Conservation (phyloP, 2,113 vertebrate species). For the Vombatus ursinus region DNA sequence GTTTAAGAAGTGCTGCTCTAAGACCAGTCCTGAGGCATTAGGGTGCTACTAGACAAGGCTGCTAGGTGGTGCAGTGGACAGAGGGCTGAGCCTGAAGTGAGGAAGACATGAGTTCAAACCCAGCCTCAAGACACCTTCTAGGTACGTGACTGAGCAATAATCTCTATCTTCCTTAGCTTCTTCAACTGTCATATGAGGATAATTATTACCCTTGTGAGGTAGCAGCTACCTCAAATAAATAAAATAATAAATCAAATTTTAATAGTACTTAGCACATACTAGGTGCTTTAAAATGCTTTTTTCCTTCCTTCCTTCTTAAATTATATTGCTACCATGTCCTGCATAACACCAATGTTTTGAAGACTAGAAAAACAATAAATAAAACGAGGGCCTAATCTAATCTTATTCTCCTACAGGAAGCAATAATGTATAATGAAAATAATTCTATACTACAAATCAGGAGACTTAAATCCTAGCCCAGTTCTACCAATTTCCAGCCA, state of each 20-base stretch:
- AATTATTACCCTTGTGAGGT: neutral
- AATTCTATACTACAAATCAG: neutral
- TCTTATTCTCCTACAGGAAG: neutral
- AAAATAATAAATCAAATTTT: no score
- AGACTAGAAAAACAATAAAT: neutral
- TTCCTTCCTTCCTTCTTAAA: neutral
- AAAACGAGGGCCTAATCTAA: neutral
- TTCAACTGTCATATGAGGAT: neutral
- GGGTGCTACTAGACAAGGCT: neutral
- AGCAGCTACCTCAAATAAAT: neutral
- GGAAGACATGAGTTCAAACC: neutral
- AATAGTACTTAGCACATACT: no score
- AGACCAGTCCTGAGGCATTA: neutral
- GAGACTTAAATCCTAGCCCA: neutral
- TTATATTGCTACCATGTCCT: neutral
- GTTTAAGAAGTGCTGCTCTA: neutral
- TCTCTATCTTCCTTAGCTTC: neutral
- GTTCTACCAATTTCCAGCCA: neutral
- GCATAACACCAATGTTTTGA: neutral
- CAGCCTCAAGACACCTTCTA: neutral
- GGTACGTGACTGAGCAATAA: neutral
- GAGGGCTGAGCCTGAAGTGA: neutral
- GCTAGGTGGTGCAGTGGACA: neutral
- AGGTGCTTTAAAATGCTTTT: neutral
- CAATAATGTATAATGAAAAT: neutral